Base-by-base conservation (phyloP, 2,113 vertebrate genomes). In the Seriola dumerili region DNA sequence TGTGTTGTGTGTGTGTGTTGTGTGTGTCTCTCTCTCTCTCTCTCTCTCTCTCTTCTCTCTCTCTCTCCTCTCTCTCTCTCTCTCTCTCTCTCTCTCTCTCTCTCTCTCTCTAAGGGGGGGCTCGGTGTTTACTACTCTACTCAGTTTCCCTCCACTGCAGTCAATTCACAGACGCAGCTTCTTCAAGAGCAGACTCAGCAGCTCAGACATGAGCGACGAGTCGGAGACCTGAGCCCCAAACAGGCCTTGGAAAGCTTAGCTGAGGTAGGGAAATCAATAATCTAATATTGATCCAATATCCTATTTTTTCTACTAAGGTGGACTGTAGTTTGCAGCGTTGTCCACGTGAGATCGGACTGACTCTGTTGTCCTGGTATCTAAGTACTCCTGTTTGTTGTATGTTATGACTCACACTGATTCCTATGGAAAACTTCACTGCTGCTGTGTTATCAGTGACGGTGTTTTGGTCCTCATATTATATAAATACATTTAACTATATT, bases 171-270 rank as follows among this genome's bases (percentile, higher is more conserved):
- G 16, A 8, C 36, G 17, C 6, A 2, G 13, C 42, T 4, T 10
- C 55, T 10, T 65, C n/a, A 4, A 1, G 75, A 87, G 46, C 16
- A n/a, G 1, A 23, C 64, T 32, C 21, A 1, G 14, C 85, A 25
- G 29, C 72, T 17, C 19, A 84, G 74, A 66, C 64, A 99, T 99
- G 97, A 98, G 97, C 57, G 97, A 76, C 93, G 95, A 78, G 95
- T 97, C 0, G 97, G 97, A 63, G 96, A 97, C 58, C 89, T 98
- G 76, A 98, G 95, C 89, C 93, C 92, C 0, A 95, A 91, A 79
- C 97, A 99, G 94, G 89, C 93, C n/a, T n/a, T n/a, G n/a, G 96
- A 95, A 82, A 90, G 82, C 4, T 84, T 99, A 78, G 87, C 88
- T 4, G 92, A 97, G 97, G 97, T 97, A 83, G n/a, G 94, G 93